Evolutionary conservation across 2,888 invertebrate species (phyloP), one percentile per base, ranked within the genome.

Genomic region (Aphodius sticticus): DNA sequence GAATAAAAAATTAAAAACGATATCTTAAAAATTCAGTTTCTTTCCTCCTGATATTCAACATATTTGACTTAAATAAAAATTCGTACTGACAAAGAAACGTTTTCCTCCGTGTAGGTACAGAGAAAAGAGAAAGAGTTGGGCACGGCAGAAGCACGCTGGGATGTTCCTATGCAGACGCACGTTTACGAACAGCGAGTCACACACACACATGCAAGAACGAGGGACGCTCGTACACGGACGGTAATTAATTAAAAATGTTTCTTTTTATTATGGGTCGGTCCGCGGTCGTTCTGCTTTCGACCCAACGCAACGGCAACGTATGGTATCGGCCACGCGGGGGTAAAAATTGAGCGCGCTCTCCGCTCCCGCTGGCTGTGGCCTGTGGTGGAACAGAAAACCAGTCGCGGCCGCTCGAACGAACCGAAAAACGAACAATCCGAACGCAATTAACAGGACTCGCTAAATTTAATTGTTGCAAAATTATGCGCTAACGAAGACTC

Each of bases 221-320:
- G 36, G 35, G 36, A 37, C 74, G 74, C 36, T 74, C 74, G 36
- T 74, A 53, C 74, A 37, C 35, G 74, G 79, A 75, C 78, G 79
- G 81, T 81, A 81, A 81, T 81, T 81, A 81, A 81, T 81, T 81
- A 81, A 81, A 81, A 81, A 81, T 81, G 81, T 81, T 81, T 81
- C 79, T 81, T 81, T 81, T 81, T 81, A 79, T 81, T 81, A 81
- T 79, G 81, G 74, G 74, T 35, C 71, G 26, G 71, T 35, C 74
- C n/a, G 74, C 74, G 71, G 26, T 71, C 71, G 74, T 74, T 74
- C 74, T 35, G 74, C 37, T 37, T 35, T 37, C 36, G 7, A 35
- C 12, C 26, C 26, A 26, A 26, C 26, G 26, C 26, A 26, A 26
- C 26, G 26, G 26, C 26, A 26, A 26, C 26, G 26, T 26, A 26